phyloP scores from a whole-genome alignment of 2,797 vertebrate species.

The Zalophus californianus region DNA sequence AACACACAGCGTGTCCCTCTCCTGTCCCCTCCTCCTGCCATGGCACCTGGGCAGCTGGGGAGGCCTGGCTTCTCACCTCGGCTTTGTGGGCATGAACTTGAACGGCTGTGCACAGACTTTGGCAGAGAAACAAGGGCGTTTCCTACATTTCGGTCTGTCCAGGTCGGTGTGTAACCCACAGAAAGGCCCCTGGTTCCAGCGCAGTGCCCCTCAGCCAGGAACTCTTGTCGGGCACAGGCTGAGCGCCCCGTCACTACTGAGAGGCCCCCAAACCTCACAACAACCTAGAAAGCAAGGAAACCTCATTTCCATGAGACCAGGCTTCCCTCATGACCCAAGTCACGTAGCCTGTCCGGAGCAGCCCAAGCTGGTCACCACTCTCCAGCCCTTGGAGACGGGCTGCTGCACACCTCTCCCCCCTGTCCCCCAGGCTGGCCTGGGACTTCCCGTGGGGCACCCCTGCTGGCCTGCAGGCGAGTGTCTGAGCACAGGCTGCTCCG shows the following conservation, averaged over 20 bases:
- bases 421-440: neutral
- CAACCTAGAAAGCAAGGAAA: neutral
- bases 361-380: neutral
- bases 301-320: no score
- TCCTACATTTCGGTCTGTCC: no score
- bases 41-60: no score
- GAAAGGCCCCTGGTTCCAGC: rapidly evolving
- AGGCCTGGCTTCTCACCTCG: no score
- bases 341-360: no score
- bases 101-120: no score
- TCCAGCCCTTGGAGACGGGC: neutral
- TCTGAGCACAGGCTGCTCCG: neutral
- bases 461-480: neutral
- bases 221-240: neutral
- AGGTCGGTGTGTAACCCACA: neutral
- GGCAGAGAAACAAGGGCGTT: no score
- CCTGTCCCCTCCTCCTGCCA: no score
- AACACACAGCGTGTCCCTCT: rapidly evolving
- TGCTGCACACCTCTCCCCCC: no score
- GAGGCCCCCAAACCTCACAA: no score
- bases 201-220: rapidly evolving
- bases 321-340: no score
- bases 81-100: no score
- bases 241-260: neutral
- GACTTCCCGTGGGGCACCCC: rapidly evolving